Base-by-base conservation (phyloP, 2,888 invertebrate species). In the Drosophila gaucha region DNA sequence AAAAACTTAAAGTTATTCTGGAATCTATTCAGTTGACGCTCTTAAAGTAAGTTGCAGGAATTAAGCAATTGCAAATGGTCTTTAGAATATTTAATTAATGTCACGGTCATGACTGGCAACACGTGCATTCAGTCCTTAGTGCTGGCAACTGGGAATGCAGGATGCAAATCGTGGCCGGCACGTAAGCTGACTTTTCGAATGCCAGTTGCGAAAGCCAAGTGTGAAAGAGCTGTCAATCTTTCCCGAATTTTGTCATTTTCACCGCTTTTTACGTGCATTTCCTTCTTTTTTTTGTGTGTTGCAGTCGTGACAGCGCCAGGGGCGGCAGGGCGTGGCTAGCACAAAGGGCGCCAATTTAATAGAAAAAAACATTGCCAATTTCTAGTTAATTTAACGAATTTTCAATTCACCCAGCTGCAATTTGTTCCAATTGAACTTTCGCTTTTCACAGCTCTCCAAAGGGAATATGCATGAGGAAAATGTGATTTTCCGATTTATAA, bases 151-250 rank as follows among this genome's bases (percentile, higher is more conserved):
- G 6, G 14, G 14, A 24, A 14, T 26, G 14, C 41, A 41, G 39
- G 24, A 39, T 52, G 69, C 50, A 62, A 68, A 54, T 43, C 50
- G 52, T 52, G 22, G 62, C 33, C 24, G 31, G 26, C 75, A 72
- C 71, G 75, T 69, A 69, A 69, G 58, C 38, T 59, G 47, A 10
- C 28, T 46, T 43, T 75, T 43, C 51, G 50, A 63, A 69, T 72
- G 75, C 54, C 46, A 68, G 58, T 8, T 36, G n/a, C 47, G 57
- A 39, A 16, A 24, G 56, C 16, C 28, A 49, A 51, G 30, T 44
- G 55, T 49, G 38, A 6, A 24, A 30, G 24, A 38, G n/a, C 43
- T 63, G 63, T 44, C 65, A 41, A 41, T 22, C 35, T 36, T 8
- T 18, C 41, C 41, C 33, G 20, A 20, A 33, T 33, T 46, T 62